Evolutionary conservation across 2,888 invertebrate genomes (phyloP).

Genomic region (Globia sparganii): DNA sequence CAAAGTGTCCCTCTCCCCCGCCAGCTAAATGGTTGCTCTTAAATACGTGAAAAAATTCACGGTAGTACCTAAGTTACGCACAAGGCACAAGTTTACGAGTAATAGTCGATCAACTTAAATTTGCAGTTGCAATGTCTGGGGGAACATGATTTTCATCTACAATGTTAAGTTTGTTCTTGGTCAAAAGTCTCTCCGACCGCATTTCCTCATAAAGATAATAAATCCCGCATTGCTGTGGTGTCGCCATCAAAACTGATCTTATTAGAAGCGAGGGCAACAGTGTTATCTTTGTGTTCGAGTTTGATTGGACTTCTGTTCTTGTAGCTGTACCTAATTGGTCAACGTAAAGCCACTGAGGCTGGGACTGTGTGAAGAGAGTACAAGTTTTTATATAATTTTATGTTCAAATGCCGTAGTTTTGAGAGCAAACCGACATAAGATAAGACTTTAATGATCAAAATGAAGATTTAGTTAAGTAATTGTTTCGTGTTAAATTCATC

Average conservation of each 20-base stretch:
- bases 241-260: conserved; percentile 18
- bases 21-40: no score
- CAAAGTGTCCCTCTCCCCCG: no score
- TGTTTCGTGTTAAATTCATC: no score
- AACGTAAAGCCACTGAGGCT: not conserved
- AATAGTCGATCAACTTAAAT: no score
- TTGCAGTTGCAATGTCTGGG: no score
- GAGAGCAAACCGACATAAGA: not conserved
- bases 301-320: conserved; percentile 31
- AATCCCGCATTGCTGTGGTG: conserved; percentile 1
- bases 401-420: not conserved
- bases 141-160: no score
- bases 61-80: no score
- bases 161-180: no score
- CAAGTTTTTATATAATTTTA: not conserved
- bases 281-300: conserved; percentile 39
- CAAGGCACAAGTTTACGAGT: no score
- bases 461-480: no score
- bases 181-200: no score
- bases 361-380: not conserved
- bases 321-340: conserved; percentile 27
- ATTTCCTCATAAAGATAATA: not conserved
- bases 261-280: conserved; percentile 11
- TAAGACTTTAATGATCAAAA: not conserved
- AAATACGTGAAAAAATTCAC: no score